Conservation (phyloP, 2,797 vertebrate genomes). For the Anisognathus igniventris region DNA sequence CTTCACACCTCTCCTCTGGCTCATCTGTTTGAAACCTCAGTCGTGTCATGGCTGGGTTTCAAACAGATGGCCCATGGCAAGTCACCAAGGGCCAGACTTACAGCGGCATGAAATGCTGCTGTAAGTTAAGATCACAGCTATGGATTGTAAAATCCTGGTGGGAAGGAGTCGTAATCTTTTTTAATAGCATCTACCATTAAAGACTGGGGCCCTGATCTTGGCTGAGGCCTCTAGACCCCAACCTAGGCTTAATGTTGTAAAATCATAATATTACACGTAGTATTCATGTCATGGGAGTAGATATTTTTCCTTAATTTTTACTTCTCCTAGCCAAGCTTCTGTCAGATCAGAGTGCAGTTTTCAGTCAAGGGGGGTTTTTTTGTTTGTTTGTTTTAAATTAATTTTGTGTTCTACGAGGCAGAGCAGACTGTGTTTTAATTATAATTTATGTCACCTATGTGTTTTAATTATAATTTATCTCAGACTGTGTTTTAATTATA, state of each 20-base stretch:
- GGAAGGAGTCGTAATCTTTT: neutral
- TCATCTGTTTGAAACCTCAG: neutral
- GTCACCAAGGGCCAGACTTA: no score
- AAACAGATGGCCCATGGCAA: no score
- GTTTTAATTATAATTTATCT: no score
- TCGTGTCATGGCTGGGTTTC: neutral
- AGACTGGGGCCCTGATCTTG: neutral
- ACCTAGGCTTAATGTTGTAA: neutral
- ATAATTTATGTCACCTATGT: no score
- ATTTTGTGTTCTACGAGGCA: neutral
- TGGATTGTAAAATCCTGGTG: neutral
- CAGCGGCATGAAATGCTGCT: neutral
- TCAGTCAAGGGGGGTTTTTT: neutral
- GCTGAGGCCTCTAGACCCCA: neutral
- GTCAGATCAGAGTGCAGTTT: neutral
- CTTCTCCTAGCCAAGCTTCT: neutral
- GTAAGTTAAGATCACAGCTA: neutral
- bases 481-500: neutral
- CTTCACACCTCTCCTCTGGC: neutral
- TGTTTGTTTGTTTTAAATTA: neutral
- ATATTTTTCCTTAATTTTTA: neutral
- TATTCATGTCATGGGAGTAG: neutral
- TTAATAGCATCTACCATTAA: neutral
- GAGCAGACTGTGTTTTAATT: no score
- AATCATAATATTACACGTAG: neutral